These are phyloP conservation scores for Horisme vitalbata DNA, from an alignment of 2,888 invertebrate species.

Conservation along the genomic window DNA sequence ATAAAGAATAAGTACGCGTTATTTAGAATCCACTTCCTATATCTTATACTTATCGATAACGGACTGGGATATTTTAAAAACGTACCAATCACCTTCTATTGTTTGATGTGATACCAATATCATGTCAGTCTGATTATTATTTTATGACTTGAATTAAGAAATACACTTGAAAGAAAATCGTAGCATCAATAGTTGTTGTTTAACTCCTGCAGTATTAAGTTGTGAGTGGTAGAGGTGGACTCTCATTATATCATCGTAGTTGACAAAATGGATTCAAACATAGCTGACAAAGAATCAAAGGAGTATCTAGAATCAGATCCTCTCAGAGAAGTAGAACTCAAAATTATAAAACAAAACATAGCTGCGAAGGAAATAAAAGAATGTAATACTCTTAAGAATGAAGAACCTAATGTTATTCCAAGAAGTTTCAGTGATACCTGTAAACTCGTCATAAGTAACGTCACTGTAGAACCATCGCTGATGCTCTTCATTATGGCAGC, in stretches of 20 bases:
- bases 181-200: constrained; percentile 16
- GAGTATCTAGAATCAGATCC: constrained; percentile 35
- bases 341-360: too few relatives aligned
- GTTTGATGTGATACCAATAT: constrained; percentile 20
- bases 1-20: background rate
- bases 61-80: background rate
- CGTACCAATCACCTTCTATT: constrained; percentile 11
- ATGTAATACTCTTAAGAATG: too few relatives aligned
- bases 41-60: background rate
- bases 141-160: constrained; percentile 11
- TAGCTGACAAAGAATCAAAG: constrained; percentile 11
- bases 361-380: too few relatives aligned
- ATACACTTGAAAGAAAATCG: constrained; percentile 10
- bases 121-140: constrained; percentile 16
- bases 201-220: constrained; percentile 13
- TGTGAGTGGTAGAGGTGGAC: constrained; percentile 16
- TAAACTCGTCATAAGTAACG: constrained; percentile 40
- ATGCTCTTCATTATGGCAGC: constrained; percentile 49
- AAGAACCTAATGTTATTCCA: too few relatives aligned
- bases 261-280: constrained; percentile 20
- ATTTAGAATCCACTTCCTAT: background rate
- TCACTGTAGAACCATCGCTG: constrained; percentile 65
- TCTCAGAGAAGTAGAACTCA: constrained; percentile 24
- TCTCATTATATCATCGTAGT: background rate
- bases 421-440: constrained; percentile 44